Base-by-base conservation (phyloP, 2,888 invertebrate genomes). In the Drosophila meridionalis region DNA sequence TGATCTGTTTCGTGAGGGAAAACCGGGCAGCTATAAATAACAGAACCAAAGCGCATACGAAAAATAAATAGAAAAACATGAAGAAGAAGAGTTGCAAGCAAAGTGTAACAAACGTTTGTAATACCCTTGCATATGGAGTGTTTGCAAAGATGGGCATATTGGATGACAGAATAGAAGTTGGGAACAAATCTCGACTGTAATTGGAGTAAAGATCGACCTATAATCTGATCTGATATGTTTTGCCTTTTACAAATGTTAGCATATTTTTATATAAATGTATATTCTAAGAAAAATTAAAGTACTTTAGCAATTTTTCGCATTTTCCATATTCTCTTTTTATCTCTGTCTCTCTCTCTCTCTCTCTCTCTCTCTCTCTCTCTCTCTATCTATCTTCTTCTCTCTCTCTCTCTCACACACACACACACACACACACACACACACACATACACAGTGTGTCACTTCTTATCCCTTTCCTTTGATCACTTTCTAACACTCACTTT, bases 1-100 rank as follows among this genome's bases (percentile, higher is more conserved):
- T 92, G 92, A 93, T 92, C 92, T 90, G 82, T 71, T 84, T 80
- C 75, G 69, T 80, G 73, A 57, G 81, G 20, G 26, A 55, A 78
- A 76, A 80, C 76, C 72, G 65, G 70, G 68, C 71, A 77, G 69
- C 83, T 89, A 89, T 79, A 85, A 77, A 86, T 88, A 88, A 73
- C 70, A 60, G 38, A 71, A 53, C 30, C 34, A 55, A 66, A 57
- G 69, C 59, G 28, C 74, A 59, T n/a, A 40, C n/a, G 0, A 7
- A 40, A 28, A 38, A 47, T 52, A 63, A 43, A 38, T 38, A 47
- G 55, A 61, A 38, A 28, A 26, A 38, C 1, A 53, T 9, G 2
- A 28, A 8, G 38, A 9, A 55, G 40, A 38, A 40, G 55, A 63
- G 43, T 65, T 73, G 48, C 47, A 58, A 64, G 70, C 53, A 71